Evolutionary conservation across 2,888 invertebrate genomes (phyloP), one percentile per base, ranked within the genome.

Genomic region (Ormyrus labotus): DNA sequence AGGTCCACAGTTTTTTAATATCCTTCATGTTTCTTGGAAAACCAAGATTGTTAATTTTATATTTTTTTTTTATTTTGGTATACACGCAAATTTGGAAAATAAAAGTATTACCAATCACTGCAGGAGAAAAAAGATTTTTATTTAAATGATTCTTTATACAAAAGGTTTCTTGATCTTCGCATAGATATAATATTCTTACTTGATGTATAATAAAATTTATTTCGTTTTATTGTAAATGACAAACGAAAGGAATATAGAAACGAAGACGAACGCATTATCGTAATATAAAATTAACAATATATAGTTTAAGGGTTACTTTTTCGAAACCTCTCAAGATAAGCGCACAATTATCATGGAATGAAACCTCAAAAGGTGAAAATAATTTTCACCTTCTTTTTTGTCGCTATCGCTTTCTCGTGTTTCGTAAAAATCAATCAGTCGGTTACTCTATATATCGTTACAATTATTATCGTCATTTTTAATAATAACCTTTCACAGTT

Each of bases 271-370:
- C 6, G 50, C 53, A 53, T 61, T 67, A 34, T 73, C 6, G 13
- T 57, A 72, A 75, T 78, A 81, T 78, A 81, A 61, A 78, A 81
- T 78, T 75, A 78, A 81, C 74, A 81, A 81, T 78, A 73, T 77
- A 70, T 50, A 68, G 8, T 55, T 63, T 53, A 57, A 65, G 53
- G 13, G 61, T 60, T 68, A 10, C 9, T 68, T 60, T 67, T 72
- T 60, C 60, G 57, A 76, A 71, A 75, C 55, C 55, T 75, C 67
- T 67, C 48, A 67, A 80, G 67, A 67, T 71, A 75, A 61, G 67
- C 75, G 71, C 65, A 61, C 80, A 71, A 58, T 69, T 34, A 34
- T 64, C 58, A 76, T 74, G 67, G 60, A 76, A 75, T 71, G 60
- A 80, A 74, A 75, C 50, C 67, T 75, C 45, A 60, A 74, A 75